Conservation (phyloP, 2,888 invertebrate genomes). For the Girardia tigrina region DNA sequence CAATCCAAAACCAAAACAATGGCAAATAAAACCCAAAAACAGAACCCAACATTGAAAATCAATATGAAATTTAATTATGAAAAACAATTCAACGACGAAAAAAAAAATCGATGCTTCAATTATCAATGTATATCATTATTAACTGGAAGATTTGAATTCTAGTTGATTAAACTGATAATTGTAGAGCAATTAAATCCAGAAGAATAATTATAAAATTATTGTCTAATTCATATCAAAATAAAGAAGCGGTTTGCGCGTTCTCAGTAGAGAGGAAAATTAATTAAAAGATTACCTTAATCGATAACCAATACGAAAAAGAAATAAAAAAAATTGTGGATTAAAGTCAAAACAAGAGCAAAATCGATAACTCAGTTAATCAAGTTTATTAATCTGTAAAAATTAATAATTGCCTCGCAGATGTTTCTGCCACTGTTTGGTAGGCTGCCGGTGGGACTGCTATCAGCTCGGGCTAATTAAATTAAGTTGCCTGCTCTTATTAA, state of each 20-base stretch:
- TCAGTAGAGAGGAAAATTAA: conserved; percentile 18
- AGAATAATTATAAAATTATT: conserved; percentile 20
- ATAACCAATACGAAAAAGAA: conserved; percentile 23
- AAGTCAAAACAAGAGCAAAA: conserved; percentile 16
- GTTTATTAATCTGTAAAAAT: conserved; percentile 23
- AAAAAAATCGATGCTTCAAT: conserved; percentile 21
- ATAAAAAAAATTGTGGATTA: too few species aligned
- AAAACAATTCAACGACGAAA: conserved; percentile 15
- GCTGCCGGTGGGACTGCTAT: conserved; percentile 20
- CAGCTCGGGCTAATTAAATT: conserved; percentile 20
- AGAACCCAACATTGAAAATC: conserved; percentile 1
- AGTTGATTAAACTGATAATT: conserved; percentile 23
- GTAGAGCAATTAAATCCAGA: conserved; percentile 23
- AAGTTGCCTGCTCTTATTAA: conserved; percentile 23
- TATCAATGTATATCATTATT: conserved; percentile 23
- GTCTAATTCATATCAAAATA: conserved; percentile 18
- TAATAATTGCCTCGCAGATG: conserved; percentile 20
- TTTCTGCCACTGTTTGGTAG: conserved; percentile 7
- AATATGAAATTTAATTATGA: conserved; percentile 12
- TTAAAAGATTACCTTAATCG: conserved; percentile 20
- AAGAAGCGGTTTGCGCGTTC: conserved; percentile 9
- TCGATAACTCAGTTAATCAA: conserved; percentile 23
- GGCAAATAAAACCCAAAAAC: too few species aligned
- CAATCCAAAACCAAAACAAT: too few species aligned
- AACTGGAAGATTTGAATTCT: conserved; percentile 11